A percentile compares a stretch with the other conserved stretches of the same genome.
phyloP scores from a whole-genome alignment of 1,140 invertebrate species.

The Maconellicoccus hirsutus region DNA sequence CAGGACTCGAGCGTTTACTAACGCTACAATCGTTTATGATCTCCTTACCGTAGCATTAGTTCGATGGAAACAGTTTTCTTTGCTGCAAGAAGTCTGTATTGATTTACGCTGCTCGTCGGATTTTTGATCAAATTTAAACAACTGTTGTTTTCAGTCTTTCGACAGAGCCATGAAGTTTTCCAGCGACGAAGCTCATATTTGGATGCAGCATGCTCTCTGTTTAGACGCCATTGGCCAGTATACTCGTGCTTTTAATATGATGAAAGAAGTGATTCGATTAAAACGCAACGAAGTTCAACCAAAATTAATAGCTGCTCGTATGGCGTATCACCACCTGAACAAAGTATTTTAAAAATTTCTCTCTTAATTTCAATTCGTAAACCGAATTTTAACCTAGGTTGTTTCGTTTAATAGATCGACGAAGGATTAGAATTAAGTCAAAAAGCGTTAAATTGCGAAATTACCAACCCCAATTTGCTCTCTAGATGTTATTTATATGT shows the following conservation, averaged over 20 bases:
- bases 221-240: conserved; percentile 51
- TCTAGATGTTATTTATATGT: conserved; percentile 68
- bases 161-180: conserved; percentile 94
- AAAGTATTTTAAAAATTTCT: conserved; percentile 35
- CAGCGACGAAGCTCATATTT: conserved; percentile 87
- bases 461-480: conserved; percentile 42
- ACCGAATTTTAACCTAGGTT: neutral
- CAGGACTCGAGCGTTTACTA: conserved; percentile 67
- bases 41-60: conserved; percentile 71
- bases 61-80: conserved; percentile 62
- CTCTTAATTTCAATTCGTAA: conserved; percentile 10
- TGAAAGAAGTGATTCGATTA: conserved; percentile 64
- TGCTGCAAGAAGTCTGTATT: conserved; percentile 52
- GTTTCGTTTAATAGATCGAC: conserved; percentile 43
- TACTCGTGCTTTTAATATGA: conserved; percentile 53
- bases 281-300: conserved; percentile 56
- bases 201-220: conserved; percentile 83
- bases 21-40: conserved; percentile 80
- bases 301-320: conserved; percentile 61
- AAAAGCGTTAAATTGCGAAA: conserved; percentile 59
- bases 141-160: conserved; percentile 51
- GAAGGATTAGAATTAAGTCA: conserved; percentile 73
- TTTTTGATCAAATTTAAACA: neutral
- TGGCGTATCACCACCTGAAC: conserved; percentile 70
- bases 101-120: neutral